Conservation (phyloP, 2,888 invertebrate species). For the Tetheella fluctuosa region DNA sequence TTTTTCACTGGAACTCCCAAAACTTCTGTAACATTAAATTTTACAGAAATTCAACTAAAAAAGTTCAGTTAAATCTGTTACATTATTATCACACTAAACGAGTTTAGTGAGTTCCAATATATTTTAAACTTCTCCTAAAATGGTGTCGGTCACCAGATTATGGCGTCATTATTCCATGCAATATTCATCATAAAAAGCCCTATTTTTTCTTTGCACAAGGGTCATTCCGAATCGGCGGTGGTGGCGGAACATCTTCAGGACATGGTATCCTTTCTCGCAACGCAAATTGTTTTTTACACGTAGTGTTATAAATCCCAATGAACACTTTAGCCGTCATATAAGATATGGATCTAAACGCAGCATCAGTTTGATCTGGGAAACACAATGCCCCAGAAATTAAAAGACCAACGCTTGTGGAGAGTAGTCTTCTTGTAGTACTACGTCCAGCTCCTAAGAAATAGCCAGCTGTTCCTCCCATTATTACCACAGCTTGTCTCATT, state of each 20-base stretch:
- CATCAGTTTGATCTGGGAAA: slow-evolving; percentile 66
- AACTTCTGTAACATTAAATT: too few species aligned
- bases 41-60: too few species aligned
- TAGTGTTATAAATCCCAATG: slow-evolving; percentile 40
- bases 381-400: slow-evolving; percentile 53
- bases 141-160: too few species aligned
- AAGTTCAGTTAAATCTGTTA: too few species aligned
- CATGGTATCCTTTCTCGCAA: slow-evolving; percentile 53
- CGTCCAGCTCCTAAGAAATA: slow-evolving; percentile 29
- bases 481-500: slow-evolving; percentile 44
- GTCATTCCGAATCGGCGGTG: slow-evolving; percentile 21
- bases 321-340: slow-evolving; percentile 36
- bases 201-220: slow-evolving; percentile 36
- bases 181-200: background rate
- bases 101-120: too few species aligned
- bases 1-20: too few species aligned
- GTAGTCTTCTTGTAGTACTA: slow-evolving; percentile 37
- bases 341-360: slow-evolving; percentile 41
- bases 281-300: slow-evolving; percentile 35
- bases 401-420: slow-evolving; percentile 47
- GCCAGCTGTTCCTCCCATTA: slow-evolving; percentile 41
- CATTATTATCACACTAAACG: too few species aligned
- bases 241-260: slow-evolving; percentile 45
- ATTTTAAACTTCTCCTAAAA: too few species aligned
- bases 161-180: background rate